Evolutionary conservation across 2,888 invertebrate species (phyloP).

Genomic region (Lottia gigantea): DNA sequence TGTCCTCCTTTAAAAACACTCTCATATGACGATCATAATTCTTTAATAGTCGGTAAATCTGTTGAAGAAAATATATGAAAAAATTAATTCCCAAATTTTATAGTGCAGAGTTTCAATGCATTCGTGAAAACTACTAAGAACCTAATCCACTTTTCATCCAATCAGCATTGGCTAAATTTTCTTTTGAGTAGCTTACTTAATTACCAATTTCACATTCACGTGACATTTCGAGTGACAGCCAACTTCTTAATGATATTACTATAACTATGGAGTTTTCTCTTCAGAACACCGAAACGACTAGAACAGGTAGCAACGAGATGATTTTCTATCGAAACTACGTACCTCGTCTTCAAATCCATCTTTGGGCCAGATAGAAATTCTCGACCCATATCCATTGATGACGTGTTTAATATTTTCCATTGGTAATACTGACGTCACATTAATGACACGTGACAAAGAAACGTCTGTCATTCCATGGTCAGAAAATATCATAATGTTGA

Average conservation of each 20-base stretch:
- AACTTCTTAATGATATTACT: no score
- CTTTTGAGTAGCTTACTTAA: no score
- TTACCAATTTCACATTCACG: no score
- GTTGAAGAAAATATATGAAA: neutral
- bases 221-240: no score
- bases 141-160: no score
- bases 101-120: no score
- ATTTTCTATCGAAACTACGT: neutral
- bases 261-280: no score
- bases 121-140: no score
- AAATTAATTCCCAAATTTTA: no score
- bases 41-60: constrained; percentile 42
- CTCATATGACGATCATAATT: constrained; percentile 35
- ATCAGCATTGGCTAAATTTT: no score
- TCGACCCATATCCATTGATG: constrained; percentile 34
- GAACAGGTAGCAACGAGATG: no score
- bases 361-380: constrained; percentile 43
- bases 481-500: constrained; percentile 45
- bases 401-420: constrained; percentile 32
- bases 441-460: constrained; percentile 30
- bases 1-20: constrained; percentile 46
- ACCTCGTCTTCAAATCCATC: constrained; percentile 34
- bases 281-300: no score
- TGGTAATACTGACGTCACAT: constrained; percentile 34
- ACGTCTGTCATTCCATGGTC: constrained; percentile 49